Conservation (phyloP, 2,113 vertebrate genomes). For the Phalacrocorax aristotelis region DNA sequence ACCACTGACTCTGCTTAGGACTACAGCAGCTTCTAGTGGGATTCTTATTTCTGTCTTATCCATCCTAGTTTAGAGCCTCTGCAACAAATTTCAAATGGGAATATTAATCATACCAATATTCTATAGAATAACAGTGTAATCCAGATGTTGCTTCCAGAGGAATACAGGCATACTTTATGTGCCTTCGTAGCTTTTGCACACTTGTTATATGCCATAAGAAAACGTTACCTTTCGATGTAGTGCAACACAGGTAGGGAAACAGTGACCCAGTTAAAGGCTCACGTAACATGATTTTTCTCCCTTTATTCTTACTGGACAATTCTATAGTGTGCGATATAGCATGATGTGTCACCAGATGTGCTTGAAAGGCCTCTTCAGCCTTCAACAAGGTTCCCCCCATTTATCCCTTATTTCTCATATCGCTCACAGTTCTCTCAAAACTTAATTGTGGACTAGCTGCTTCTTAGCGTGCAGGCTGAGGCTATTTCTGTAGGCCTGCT, state of each 20-base stretch:
- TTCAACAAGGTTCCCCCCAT: neutral
- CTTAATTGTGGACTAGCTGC: neutral
- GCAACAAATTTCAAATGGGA: neutral
- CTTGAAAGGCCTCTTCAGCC: neutral
- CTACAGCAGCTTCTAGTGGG: neutral
- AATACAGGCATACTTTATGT: neutral
- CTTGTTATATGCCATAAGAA: accelerated
- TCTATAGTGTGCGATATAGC: accelerated
- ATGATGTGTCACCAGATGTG: neutral
- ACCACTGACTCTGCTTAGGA: neutral
- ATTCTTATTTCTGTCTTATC: neutral
- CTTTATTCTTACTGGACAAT: neutral
- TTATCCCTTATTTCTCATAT: neutral
- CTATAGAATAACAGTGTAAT: neutral
- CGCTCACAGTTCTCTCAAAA: neutral
- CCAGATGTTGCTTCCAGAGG: neutral
- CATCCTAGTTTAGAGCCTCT: neutral
- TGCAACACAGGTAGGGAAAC: neutral
- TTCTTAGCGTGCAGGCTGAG: neutral
- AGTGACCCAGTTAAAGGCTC: neutral
- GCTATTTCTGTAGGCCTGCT: neutral
- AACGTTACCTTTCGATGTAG: neutral
- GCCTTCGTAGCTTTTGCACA: neutral
- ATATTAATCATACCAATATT: neutral
- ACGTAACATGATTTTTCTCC: neutral